A percentile compares a stretch with the other conserved stretches of the same genome.
Evolutionary conservation across 1,140 invertebrate genomes (phyloP).

Genomic region (Pissodes strobi): DNA sequence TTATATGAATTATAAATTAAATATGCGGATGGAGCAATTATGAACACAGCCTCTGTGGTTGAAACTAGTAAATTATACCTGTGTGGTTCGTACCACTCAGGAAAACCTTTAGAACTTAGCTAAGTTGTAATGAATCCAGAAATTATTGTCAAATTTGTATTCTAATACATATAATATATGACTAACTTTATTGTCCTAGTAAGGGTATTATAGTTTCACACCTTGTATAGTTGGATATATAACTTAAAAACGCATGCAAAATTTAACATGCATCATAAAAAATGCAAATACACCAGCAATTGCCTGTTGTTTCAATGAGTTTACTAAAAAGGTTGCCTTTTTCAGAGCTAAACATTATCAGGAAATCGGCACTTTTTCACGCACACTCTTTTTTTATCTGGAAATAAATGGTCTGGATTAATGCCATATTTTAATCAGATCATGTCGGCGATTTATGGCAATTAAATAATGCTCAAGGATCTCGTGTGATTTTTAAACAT

Average conservation of each 20-base stretch:
- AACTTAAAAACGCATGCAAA: constrained; percentile 15
- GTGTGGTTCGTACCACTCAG: too few relatives aligned
- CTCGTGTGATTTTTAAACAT: background rate
- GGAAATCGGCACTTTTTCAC: constrained; percentile 19
- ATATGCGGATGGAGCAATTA: too few relatives aligned
- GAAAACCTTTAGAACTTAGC: too few relatives aligned
- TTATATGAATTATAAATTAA: too few relatives aligned
- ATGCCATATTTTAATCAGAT: constrained; percentile 11
- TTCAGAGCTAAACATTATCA: background rate
- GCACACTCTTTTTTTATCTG: constrained; percentile 18
- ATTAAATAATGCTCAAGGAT: background rate
- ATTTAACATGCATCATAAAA: constrained; percentile 32
- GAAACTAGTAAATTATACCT: too few relatives aligned
- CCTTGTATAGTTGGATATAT: too few relatives aligned
- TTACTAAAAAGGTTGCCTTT: constrained; percentile 5
- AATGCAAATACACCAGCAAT: constrained; percentile 30
- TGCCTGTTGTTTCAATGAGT: constrained; percentile 3
- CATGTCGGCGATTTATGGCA: background rate
- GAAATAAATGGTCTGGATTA: constrained; percentile 25
- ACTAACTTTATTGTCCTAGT: too few relatives aligned
- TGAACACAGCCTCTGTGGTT: too few relatives aligned
- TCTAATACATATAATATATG: too few relatives aligned
- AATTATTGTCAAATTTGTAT: too few relatives aligned
- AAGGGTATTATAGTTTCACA: too few relatives aligned
- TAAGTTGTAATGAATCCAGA: too few relatives aligned